phyloP scores from a whole-genome alignment of 2,113 vertebrate species.

The Stigmatopora argus region DNA sequence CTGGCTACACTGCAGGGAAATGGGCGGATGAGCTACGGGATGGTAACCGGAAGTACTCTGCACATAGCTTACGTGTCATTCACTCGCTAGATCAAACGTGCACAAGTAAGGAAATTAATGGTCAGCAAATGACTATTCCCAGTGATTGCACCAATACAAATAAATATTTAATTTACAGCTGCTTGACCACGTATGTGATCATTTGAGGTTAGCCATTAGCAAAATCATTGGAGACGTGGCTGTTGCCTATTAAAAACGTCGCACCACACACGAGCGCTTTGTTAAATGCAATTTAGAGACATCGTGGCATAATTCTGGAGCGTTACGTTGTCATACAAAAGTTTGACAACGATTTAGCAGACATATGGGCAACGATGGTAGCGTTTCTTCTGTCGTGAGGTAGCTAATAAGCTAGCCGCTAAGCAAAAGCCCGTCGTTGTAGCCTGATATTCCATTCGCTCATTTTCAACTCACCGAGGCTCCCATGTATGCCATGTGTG shows the following conservation, averaged over 20 bases:
- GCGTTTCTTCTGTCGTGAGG: background rate
- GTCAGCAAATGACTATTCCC: background rate
- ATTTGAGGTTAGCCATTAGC: background rate
- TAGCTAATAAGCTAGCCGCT: constrained; percentile 21
- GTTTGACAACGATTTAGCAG: background rate
- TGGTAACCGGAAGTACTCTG: constrained; percentile 59
- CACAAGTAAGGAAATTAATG: constrained; percentile 50
- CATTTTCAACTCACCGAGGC: constrained; percentile 76
- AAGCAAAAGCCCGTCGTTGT: background rate
- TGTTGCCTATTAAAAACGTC: background rate
- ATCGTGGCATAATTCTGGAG: background rate
- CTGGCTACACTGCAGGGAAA: background rate
- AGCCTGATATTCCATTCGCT: background rate
- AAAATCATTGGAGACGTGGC: background rate
- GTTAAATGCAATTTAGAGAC: background rate
- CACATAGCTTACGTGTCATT: constrained; percentile 80
- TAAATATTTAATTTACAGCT: background rate
- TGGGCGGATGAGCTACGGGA: constrained; percentile 23
- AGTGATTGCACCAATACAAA: background rate
- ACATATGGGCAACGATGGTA: no score
- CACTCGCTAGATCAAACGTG: constrained; percentile 47
- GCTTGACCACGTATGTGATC: background rate
- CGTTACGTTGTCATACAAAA: background rate
- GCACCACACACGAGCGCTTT: background rate
- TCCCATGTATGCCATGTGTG: constrained; percentile 82